A percentile compares a stretch with the other conserved stretches of the same genome.
Conservation (phyloP, 2,797 vertebrate genomes). For the Paramormyrops hopkinsi region DNA sequence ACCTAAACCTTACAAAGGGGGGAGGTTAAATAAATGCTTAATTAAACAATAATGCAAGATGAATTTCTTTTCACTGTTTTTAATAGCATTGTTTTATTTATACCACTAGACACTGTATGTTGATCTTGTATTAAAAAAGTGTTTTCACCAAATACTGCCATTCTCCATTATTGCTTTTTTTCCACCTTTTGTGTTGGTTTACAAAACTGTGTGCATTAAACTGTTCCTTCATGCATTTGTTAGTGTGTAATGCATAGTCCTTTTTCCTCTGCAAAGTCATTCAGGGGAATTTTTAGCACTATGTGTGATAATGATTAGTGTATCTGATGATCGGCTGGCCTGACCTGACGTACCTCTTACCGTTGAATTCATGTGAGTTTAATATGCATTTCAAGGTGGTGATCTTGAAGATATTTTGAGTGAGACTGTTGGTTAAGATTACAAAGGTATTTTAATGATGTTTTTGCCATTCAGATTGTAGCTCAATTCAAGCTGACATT, state of each 20-base stretch:
- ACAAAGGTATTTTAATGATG: neutral
- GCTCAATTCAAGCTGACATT: neutral
- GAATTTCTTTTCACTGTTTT: conserved; percentile 42
- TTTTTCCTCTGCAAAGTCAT: neutral
- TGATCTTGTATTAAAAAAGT: conserved; percentile 61
- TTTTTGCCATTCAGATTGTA: neutral
- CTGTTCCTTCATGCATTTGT: neutral
- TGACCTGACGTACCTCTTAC: neutral
- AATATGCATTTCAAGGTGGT: neutral
- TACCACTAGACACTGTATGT: conserved; percentile 59
- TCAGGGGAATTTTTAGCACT: neutral
- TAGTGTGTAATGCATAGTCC: neutral
- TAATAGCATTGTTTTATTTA: conserved; percentile 52
- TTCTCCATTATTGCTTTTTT: conserved; percentile 44
- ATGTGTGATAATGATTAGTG: neutral
- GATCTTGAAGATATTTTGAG: neutral
- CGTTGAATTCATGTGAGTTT: neutral
- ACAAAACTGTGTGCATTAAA: neutral
- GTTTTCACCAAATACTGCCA: conserved; percentile 61
- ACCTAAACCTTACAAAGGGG: conserved; percentile 36
- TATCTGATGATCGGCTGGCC: neutral
- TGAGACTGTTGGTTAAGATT: neutral
- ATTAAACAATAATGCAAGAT: conserved; percentile 53
- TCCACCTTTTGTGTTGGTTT: neutral
- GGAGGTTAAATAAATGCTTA: conserved; percentile 28